Evolutionary conservation across 2,888 invertebrate genomes (phyloP), one percentile per base, ranked within the genome.

Genomic region (Sphaerophoria taeniata): DNA sequence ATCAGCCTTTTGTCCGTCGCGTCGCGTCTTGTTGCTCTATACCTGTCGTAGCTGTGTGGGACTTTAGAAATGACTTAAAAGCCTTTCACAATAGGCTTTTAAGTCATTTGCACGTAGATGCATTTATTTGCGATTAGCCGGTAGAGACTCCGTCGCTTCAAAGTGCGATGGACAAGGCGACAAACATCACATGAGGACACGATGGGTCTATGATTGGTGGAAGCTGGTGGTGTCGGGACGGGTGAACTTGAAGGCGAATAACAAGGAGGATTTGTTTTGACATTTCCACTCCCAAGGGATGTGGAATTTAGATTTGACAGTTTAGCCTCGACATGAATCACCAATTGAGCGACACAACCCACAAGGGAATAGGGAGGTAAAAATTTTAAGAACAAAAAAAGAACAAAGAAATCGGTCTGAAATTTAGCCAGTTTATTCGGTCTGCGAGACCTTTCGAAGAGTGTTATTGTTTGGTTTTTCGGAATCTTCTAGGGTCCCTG

Each of bases 61-160:
- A 24, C 24, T 24, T 24, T 2, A 24, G 24, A 24, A 24, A 2
- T 24, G 24, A 24, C 24, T n/a, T n/a, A n/a, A n/a, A n/a, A n/a
- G n/a, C n/a, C n/a, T n/a, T n/a, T n/a, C n/a, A n/a, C n/a, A n/a
- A n/a, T n/a, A n/a, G 39, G 39, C 4, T 39, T 5, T 85, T 76
- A 80, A 85, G 85, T 81, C 81, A 85, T 85, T 85, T 81, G 85
- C 85, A 85, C 85, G 85, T 80, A 85, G 81, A 81, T 81, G 85
- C 81, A 85, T 85, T 85, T 85, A 85, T 85, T 85, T 85, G 76
- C 80, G 85, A 85, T 85, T 81, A 81, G 69, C 51, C 55, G 3
- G 43, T 24, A 47, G 70, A 31, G 55, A 51, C 67, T 34, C 60
- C 47, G 11, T 24, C 16, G 34, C 49, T 49, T 33, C 73, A 56